Evolutionary conservation across 2,797 vertebrate genomes (phyloP).

Genomic region (Manis javanica): DNA sequence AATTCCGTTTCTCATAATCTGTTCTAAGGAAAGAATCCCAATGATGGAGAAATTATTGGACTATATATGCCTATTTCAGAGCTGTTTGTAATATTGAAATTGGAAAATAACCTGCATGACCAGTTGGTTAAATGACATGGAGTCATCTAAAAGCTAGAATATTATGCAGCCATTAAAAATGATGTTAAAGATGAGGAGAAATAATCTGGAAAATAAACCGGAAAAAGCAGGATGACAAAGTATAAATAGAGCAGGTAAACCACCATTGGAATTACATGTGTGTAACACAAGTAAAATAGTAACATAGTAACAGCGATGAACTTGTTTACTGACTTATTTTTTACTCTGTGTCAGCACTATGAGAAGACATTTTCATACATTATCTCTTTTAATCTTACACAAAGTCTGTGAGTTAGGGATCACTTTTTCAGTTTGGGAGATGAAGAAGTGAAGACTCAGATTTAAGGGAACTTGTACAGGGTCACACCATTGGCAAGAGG

Average conservation of each 20-base stretch:
- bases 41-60: neutral
- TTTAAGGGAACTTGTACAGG: neutral
- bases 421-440: neutral
- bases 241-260: neutral
- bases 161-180: neutral
- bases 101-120: neutral
- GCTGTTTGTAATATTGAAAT: neutral
- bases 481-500: neutral
- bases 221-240: neutral
- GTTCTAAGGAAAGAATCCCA: neutral
- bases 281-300: neutral
- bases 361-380: neutral
- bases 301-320: too few relatives aligned
- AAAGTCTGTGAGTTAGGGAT: too few relatives aligned
- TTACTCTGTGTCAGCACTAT: neutral
- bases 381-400: neutral
- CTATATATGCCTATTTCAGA: neutral
- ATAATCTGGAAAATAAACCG: neutral
- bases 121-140: neutral
- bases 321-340: neutral
- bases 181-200: neutral
- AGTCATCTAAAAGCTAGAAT: neutral
- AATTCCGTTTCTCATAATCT: neutral
- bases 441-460: neutral
- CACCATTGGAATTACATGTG: neutral